Percentiles rank a stretch among this genome's conserved stretches.
These are phyloP conservation scores for Megalops cyprinoides DNA, from an alignment of 2,797 vertebrate species.

Conservation along the genomic window DNA sequence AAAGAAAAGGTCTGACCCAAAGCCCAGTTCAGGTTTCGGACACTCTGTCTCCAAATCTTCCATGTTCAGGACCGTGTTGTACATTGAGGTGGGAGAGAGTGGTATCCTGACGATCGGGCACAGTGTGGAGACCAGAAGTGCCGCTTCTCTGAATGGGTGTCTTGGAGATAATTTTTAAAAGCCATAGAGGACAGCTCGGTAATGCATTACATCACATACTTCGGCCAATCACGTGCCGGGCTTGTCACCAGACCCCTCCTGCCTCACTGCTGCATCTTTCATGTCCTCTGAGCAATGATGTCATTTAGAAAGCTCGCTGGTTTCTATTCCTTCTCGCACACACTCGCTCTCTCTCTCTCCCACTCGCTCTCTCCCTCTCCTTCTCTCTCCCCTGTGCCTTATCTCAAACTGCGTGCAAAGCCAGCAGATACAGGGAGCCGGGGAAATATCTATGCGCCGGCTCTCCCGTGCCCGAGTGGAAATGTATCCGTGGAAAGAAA, in stretches of 20 bases:
- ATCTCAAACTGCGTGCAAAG: conserved; percentile 7
- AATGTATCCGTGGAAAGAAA: not conserved
- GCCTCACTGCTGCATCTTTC: conserved; percentile 71
- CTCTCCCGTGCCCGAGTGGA: not conserved
- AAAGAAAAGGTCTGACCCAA: conserved; percentile 79
- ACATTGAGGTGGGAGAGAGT: conserved; percentile 63
- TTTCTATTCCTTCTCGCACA: conserved; percentile 18
- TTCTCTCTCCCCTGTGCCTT: not conserved
- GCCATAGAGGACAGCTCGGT: conserved; percentile 85
- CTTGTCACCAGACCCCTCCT: conserved; percentile 88
- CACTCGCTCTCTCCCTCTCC: not conserved
- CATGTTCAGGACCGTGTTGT: conserved; percentile 75
- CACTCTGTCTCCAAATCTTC: conserved; percentile 73
- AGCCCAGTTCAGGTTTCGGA: conserved; percentile 72
- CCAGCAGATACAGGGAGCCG: not conserved
- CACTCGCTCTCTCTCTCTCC: not conserved
- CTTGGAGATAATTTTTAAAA: conserved; percentile 79
- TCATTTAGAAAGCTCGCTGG: conserved; percentile 57
- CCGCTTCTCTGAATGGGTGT: conserved; percentile 72
- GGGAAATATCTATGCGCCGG: not conserved
- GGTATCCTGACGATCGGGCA: conserved; percentile 60
- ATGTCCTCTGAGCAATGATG: conserved; percentile 70
- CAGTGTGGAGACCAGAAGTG: conserved; percentile 70
- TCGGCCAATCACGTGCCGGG: conserved; percentile 90
- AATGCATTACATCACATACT: conserved; percentile 97